Evolutionary conservation across 53 echinoderm and acorn worm species (phyloP), one percentile per base, ranked within the genome.

Genomic region (Hippasteria phrygiana): DNA sequence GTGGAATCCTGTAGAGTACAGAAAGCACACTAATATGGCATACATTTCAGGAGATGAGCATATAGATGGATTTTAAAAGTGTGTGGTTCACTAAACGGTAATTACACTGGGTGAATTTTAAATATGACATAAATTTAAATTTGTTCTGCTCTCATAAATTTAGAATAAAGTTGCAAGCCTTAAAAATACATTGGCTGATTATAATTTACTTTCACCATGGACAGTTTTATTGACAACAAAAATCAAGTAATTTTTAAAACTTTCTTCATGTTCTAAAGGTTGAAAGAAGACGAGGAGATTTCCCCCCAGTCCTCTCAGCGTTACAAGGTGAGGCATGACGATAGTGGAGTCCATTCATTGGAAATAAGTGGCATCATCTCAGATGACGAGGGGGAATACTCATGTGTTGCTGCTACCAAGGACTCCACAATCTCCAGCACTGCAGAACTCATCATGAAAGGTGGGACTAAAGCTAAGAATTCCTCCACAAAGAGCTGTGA

Each of bases 321-420:
- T 43, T 88, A 93, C 77, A 93, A 93, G 62, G 83, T 93, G 62
- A 75, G 88, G 29, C 88, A 88, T 89, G 89, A 88, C 59, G 88
- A 93, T 43, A 89, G 90, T 24, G 93, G 93, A 4, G 91, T 91
- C 34, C 88, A 88, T 73, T 90, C 88, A 24, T 67, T 93, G 88
- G 93, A 93, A 46, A 93, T 93, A 74, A 87, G 63, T 50, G 90
- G 91, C 40, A 72, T 89, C 40, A 87, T 86, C 39, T 65, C 76
- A 27, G 75, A 75, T n/a, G 91, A 91, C 48, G 86, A 87, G 20
- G 91, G 91, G 14, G 91, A 91, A 43, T 91, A 91, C 76, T 64
- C 76, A 45, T 91, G 91, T 75, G 77, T 85, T 34, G 72, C 76
- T 43, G 24, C 16, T 2, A 65, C 32, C 37, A 62, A 64, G 34